Percentiles rank a stretch among this genome's conserved stretches.
Conservation (phyloP, 2,888 invertebrate genomes). For the Eueremaeus valkanovi region DNA sequence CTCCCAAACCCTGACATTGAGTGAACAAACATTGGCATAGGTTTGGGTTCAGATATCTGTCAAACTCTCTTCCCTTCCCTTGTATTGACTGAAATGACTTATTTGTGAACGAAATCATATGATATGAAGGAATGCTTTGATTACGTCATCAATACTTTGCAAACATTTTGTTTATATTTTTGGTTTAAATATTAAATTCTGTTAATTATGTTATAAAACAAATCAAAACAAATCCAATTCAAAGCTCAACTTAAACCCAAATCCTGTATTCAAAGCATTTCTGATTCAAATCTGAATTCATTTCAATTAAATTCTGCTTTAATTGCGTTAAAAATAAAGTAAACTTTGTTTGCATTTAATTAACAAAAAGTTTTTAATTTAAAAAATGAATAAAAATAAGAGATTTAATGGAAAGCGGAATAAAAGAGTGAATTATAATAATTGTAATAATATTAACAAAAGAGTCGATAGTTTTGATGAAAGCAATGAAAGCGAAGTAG, state of each 20-base stretch:
- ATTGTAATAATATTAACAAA: neutral
- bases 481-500: neutral
- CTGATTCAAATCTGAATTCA: neutral
- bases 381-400: constrained; percentile 13
- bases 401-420: neutral
- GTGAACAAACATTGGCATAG: neutral
- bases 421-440: constrained; percentile 8
- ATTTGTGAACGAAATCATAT: no score
- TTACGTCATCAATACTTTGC: neutral
- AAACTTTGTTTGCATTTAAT: neutral
- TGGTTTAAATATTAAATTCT: no score
- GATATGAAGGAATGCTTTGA: neutral
- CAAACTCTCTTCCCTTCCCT: no score
- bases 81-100: no score
- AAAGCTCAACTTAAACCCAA: no score
- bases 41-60: no score
- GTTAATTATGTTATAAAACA: no score
- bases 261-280: neutral
- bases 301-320: neutral
- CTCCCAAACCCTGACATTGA: neutral
- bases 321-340: neutral
- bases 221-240: no score
- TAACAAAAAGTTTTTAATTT: neutral
- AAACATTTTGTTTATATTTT: constrained; percentile 19
- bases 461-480: neutral